phyloP scores from a whole-genome alignment of 2,797 vertebrate species.

The Myotis daubentonii region DNA sequence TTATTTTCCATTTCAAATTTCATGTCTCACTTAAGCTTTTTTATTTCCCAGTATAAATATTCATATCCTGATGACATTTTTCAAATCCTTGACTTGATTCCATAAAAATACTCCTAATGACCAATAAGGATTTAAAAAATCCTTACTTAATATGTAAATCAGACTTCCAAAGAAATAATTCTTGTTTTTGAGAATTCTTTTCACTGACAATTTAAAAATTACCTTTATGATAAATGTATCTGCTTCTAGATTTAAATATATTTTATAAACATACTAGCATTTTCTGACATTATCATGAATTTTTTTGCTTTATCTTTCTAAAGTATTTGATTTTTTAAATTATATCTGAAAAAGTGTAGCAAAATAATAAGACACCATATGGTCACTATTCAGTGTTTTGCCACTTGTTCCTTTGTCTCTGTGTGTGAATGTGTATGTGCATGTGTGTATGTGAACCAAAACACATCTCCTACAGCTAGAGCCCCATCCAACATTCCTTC shows the following conservation, averaged over 20 bases:
- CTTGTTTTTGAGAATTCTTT: not conserved
- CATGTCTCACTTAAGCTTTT: not conserved
- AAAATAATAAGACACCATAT: not conserved
- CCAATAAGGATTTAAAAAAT: not conserved
- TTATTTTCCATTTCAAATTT: slow-evolving; percentile 18
- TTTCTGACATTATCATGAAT: not conserved
- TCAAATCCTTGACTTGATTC: not conserved
- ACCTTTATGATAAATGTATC: not conserved
- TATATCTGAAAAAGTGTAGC: not conserved
- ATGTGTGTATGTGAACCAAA: not conserved
- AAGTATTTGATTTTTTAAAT: not conserved
- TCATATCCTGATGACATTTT: not conserved
- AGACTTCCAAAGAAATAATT: not conserved
- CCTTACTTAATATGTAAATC: not conserved
- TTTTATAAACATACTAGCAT: not conserved
- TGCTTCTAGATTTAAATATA: not conserved
- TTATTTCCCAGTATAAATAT: slow-evolving; percentile 32
- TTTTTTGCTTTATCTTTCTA: not conserved
- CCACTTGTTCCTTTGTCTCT: not conserved
- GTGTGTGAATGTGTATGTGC: not conserved
- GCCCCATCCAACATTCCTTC: not conserved
- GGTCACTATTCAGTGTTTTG: not conserved
- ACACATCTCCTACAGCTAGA: not conserved
- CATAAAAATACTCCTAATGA: not conserved
- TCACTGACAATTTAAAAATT: not conserved